A percentile compares a stretch with the other conserved stretches of the same genome.
These are phyloP conservation scores for Euura saliciscinereae DNA, from an alignment of 1,140 invertebrate species.

Conservation along the genomic window DNA sequence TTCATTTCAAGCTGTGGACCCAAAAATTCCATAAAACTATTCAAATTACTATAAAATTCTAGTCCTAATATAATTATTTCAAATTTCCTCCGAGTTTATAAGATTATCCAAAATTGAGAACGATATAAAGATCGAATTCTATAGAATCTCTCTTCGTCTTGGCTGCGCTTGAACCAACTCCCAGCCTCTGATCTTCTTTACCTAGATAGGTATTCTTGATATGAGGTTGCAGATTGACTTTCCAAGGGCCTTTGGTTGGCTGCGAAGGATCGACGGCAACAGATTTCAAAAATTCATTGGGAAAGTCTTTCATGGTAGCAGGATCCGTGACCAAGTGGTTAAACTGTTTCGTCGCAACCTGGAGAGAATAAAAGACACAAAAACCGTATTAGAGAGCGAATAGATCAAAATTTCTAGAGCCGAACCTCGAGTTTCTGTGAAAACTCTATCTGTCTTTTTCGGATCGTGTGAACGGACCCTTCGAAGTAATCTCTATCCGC, in stretches of 20 bases:
- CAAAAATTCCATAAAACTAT: no score
- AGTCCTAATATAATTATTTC: no score
- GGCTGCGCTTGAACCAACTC: no score
- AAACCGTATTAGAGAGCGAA: no score
- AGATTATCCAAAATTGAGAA: no score
- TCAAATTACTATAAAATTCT: no score
- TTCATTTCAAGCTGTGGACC: no score
- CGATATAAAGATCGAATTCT: no score
- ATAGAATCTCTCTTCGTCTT: no score
- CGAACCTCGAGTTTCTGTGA: constrained; percentile 65
- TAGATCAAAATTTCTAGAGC: no score
- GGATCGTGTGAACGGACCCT: constrained; percentile 57
- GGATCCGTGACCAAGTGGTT: constrained; percentile 71
- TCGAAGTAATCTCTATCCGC: constrained; percentile 51
- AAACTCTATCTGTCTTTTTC: constrained; percentile 63
- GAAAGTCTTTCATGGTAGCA: constrained; percentile 74
- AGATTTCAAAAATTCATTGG: constrained; percentile 69
- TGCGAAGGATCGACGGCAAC: constrained; percentile 69
- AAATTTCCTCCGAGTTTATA: no score
- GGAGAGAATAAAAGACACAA: constrained; percentile 23
- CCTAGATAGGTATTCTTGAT: constrained; percentile 71
- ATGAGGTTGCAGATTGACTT: constrained; percentile 73
- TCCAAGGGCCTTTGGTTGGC: constrained; percentile 78
- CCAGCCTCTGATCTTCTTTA: constrained; percentile 29
- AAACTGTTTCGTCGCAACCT: constrained; percentile 67